Evolutionary conservation across 2,113 vertebrate species (phyloP).

Genomic region (Ascaphus truei): DNA sequence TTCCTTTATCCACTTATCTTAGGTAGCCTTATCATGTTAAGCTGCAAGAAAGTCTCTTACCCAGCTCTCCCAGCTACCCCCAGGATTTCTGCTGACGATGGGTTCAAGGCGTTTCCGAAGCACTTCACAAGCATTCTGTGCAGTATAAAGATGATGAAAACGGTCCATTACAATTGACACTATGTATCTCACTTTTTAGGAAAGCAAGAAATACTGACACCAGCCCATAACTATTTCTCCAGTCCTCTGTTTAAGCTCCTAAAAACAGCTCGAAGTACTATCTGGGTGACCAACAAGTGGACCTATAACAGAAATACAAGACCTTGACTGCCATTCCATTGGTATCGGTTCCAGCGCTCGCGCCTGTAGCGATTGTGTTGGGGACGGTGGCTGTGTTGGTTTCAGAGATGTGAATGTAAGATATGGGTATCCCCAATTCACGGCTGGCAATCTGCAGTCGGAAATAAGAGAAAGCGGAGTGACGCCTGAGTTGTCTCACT

Average conservation of each 20-base stretch:
- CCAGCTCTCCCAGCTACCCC: conserved; percentile 74
- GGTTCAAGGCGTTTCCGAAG: conserved; percentile 71
- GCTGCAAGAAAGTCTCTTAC: conserved; percentile 51
- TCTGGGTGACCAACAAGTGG: too few relatives aligned
- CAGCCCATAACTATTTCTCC: too few relatives aligned
- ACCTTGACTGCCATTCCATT: conserved; percentile 82
- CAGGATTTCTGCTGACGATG: conserved; percentile 64
- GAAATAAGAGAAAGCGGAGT: not conserved
- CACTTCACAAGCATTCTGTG: conserved; percentile 70
- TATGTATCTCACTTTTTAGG: too few relatives aligned
- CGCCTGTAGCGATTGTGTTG: conserved; percentile 62
- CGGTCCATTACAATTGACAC: not conserved
- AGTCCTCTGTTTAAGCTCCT: too few relatives aligned
- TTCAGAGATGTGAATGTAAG: conserved; percentile 68
- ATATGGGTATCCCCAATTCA: conserved; percentile 65
- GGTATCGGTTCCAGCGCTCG: conserved; percentile 66
- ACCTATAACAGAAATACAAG: not conserved
- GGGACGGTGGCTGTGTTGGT: conserved; percentile 72
- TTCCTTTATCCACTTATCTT: too few relatives aligned
- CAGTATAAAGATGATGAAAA: conserved; percentile 3
- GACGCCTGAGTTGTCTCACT: too few relatives aligned
- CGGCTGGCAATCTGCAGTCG: conserved; percentile 66
- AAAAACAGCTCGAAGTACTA: too few relatives aligned
- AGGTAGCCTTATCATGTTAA: not conserved
- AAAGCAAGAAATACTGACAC: too few relatives aligned